These are phyloP conservation scores for Platichthys flesus DNA, from an alignment of 2,113 vertebrate species.

Conservation along the genomic window DNA sequence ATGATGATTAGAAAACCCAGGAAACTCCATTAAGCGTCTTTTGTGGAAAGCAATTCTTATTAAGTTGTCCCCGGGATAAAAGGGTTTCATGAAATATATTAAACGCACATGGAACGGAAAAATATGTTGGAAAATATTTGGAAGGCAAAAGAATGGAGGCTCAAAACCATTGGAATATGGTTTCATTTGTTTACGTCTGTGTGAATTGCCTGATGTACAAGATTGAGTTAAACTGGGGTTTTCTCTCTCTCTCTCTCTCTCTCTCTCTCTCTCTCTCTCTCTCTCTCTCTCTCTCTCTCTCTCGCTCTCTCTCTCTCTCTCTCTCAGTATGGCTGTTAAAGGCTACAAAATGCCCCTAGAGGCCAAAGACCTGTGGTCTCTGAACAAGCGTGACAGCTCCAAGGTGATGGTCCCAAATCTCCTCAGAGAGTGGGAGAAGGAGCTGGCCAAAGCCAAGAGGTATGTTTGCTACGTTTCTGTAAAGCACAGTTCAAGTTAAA, in stretches of 20 bases:
- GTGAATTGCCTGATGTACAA: background rate
- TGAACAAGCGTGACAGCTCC: constrained; percentile 88
- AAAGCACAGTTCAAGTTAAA: no score
- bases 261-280: no score
- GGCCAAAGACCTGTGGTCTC: constrained; percentile 92
- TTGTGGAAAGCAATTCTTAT: constrained; percentile 3
- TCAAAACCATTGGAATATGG: background rate
- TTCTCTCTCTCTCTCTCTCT: background rate
- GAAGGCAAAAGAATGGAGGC: background rate
- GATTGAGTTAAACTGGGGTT: constrained; percentile 4
- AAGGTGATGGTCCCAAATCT: constrained; percentile 84
- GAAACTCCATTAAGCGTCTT: constrained; percentile 40
- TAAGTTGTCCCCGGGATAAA: constrained; percentile 2
- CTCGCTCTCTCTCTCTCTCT: background rate
- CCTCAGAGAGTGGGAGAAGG: constrained; percentile 88
- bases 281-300: constrained; percentile 19
- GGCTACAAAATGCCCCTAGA: constrained; percentile 92
- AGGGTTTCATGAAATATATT: constrained; percentile 20
- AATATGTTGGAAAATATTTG: background rate
- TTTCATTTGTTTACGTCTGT: constrained; percentile 9
- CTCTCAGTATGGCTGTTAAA: constrained; percentile 87
- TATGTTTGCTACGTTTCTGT: constrained; percentile 28
- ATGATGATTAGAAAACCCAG: constrained; percentile 49
- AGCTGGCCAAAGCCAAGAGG: constrained; percentile 82
- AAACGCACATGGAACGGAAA: background rate